These are phyloP conservation scores for Gymnodraco acuticeps DNA, from an alignment of 2,797 vertebrate species.

Conservation along the genomic window DNA sequence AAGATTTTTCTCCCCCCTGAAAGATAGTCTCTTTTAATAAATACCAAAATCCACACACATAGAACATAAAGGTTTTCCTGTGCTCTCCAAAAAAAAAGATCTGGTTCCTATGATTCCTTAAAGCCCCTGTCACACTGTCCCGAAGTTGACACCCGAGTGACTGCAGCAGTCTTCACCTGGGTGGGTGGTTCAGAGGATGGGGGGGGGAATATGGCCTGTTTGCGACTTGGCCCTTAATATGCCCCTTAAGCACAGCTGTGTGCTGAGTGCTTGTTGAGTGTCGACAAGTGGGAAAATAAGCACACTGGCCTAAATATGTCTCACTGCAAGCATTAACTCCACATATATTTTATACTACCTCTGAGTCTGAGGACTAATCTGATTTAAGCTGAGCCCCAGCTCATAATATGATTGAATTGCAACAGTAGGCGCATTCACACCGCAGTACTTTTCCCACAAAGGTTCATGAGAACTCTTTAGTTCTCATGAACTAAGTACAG, in stretches of 20 bases:
- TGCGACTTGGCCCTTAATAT: slow-evolving; percentile 56
- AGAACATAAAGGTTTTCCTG: slow-evolving; percentile 17
- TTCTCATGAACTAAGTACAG: no score
- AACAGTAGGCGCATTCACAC: neutral
- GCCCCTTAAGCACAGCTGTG: slow-evolving; percentile 45
- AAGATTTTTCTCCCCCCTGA: slow-evolving; percentile 29
- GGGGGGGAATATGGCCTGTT: slow-evolving; percentile 16
- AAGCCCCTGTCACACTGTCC: no score
- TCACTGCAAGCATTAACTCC: slow-evolving; percentile 50
- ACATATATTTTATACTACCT: slow-evolving; percentile 51
- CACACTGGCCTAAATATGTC: slow-evolving; percentile 42
- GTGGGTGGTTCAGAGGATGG: slow-evolving; percentile 37
- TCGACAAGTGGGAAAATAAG: slow-evolving; percentile 47
- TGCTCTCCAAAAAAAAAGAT: slow-evolving; percentile 52
- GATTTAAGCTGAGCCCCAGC: slow-evolving; percentile 34
- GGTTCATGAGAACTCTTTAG: no score
- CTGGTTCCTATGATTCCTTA: slow-evolving; percentile 69
- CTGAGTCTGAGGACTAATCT: slow-evolving; percentile 25
- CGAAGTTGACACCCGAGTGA: no score
- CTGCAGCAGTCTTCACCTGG: no score
- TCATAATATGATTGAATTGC: slow-evolving; percentile 25
- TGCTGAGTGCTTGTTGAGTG: slow-evolving; percentile 45
- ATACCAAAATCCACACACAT: slow-evolving; percentile 29
- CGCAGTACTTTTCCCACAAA: no score
- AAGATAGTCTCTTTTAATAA: slow-evolving; percentile 23